Evolutionary conservation across 2,888 invertebrate species (phyloP), one percentile per base, ranked within the genome.

Genomic region (Lamellibrachia columna): DNA sequence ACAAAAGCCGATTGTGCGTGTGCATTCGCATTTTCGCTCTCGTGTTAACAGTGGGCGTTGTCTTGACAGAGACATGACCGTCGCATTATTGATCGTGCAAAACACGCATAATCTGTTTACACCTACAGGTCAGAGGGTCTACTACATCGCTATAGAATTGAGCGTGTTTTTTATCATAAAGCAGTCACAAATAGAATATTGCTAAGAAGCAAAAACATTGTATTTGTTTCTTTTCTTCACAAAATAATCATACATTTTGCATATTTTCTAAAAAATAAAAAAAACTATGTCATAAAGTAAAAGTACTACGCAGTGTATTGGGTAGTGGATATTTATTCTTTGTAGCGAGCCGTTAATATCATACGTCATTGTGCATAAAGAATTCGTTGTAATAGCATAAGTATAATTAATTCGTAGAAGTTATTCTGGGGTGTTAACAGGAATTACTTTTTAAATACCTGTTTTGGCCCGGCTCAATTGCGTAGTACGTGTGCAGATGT

Each of bases 121-220:
- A 91, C 91, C 91, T 3, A 28, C 28, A 22, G 91, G 91, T 28
- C 28, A 91, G 7, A 91, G 91, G 40, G 91, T 91, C 91, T 22
- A 91, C 91, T 9, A 91, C 22, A 90, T 90, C 6, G 22, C 91
- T 91, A 22, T 91, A 91, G 22, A 91, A 91, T 22, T n/a, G 91
- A 91, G 22, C n/a, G 40, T 91, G n/a, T 91, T 22, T 91, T 40
- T 40, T 91, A 3, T n/a, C 28, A 91, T 91, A 91, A 28, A 22
- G 91, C 91, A 91, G 91, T 91, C 91, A 91, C 22, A 91, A 91
- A 91, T 91, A 91, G 91, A 91, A 9, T 7, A 28, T 28, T 91
- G 22, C 15, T 40, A 91, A 91, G 28, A 91, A 91, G 40, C 3
- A 7, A 7, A 52, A 1, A 9, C 22, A 6, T n/a, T 60, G 11